Evolutionary conservation across 2,797 vertebrate species (phyloP), one percentile per base, ranked within the genome.

Genomic region (Sebastes minor): DNA sequence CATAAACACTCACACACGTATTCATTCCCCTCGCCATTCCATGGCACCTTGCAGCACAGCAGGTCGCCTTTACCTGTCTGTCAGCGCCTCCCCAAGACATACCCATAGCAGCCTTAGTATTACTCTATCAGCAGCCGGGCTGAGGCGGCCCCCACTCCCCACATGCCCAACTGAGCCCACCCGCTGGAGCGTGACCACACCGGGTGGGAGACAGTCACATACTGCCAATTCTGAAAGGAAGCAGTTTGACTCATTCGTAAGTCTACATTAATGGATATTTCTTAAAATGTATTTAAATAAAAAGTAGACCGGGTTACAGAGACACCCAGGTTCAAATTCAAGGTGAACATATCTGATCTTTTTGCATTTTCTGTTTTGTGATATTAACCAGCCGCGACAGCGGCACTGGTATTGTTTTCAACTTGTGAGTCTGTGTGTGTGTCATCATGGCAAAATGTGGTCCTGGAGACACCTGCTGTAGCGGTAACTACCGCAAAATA

Each of bases 1-100:
- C 22, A 55, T 61, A 46, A 65, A 74, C 69, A 83, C 80, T 81
- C 55, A 60, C 62, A 65, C 49, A 32, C 14, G 25, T 32, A 78
- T 60, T 68, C 74, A 71, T 73, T 42, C 81, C 78, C 74, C 64
- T 84, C 59, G 10, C 64, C 22, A 63, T 84, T 88, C 76, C 52
- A 27, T 8, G 53, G 79, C 84, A 84, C 74, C 76, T 88, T 89
- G 80, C 77, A 81, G 75, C 90, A 61, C 89, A 92, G 89, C 86
- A 81, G 85, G 88, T 78, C 2, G 64, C 78, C 84, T 74, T 74
- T 52, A 56, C 86, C 82, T 90, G 86, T 88, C 89, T 90, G 82
- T 92, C 92, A 89, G 32, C 16, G 33, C 79, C 57, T 72, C 74
- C 80, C 64, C 67, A 62, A 64, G 90, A 88, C 89, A 74, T 49